These are phyloP conservation scores for Recurvirostra avosetta DNA, from an alignment of 2,113 vertebrate species.

Conservation along the genomic window DNA sequence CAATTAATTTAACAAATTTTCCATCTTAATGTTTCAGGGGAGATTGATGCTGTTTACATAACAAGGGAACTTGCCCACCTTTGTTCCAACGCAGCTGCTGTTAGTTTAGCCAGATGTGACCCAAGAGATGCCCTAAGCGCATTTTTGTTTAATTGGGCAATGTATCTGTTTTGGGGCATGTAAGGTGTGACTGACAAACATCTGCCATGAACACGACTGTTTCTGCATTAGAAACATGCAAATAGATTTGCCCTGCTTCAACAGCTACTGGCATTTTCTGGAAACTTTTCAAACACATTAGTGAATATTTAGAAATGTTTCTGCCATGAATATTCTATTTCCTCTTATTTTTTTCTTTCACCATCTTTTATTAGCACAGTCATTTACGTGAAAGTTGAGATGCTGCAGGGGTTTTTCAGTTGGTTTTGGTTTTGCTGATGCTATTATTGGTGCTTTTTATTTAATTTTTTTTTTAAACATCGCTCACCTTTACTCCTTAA, in stretches of 20 bases:
- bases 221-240: neutral
- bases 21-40: neutral
- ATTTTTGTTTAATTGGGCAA: slow-evolving; percentile 34
- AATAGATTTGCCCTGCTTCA: neutral
- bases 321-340: neutral
- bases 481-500: neutral
- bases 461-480: neutral
- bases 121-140: neutral
- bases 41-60: slow-evolving; percentile 33
- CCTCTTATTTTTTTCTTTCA: neutral
- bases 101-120: slow-evolving; percentile 40
- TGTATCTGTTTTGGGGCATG: neutral
- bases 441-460: neutral
- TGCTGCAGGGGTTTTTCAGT: neutral
- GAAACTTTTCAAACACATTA: neutral
- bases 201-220: neutral
- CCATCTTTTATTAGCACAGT: neutral
- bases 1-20: slow-evolving; percentile 33
- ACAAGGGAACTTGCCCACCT: neutral
- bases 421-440: neutral
- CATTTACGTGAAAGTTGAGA: neutral
- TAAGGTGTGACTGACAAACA: slow-evolving; percentile 6
- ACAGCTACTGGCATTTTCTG: neutral
- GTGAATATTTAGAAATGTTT: neutral
- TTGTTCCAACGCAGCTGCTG: neutral